Evolutionary conservation across 2,113 vertebrate genomes (phyloP).

Genomic region (Stercorarius parasiticus): DNA sequence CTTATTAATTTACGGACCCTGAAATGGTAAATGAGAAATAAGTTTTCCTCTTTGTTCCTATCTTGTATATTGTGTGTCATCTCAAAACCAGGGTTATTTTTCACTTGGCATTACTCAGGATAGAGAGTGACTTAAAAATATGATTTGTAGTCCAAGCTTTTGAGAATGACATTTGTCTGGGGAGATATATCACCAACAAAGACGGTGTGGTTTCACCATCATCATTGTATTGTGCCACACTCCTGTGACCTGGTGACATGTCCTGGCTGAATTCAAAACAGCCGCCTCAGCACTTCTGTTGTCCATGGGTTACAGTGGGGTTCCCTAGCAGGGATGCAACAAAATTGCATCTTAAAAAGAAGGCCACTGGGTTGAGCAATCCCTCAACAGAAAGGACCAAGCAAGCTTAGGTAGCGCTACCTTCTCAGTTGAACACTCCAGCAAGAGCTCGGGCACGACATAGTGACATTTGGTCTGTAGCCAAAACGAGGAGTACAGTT

Average conservation of each 20-base stretch:
- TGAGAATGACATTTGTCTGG: background rate
- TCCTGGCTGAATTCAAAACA: background rate
- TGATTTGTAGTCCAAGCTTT: background rate
- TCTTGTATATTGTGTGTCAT: background rate
- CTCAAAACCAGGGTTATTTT: background rate
- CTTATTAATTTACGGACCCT: background rate
- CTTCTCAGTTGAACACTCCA: background rate
- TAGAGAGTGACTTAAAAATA: background rate
- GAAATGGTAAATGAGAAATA: conserved; percentile 53
- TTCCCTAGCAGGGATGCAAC: background rate
- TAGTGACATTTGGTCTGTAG: background rate
- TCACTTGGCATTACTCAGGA: background rate
- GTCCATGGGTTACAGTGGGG: background rate
- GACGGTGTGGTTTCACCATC: background rate
- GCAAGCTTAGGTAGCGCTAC: background rate
- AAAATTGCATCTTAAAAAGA: background rate
- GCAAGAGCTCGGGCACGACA: background rate
- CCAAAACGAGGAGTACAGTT: background rate
- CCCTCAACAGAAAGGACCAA: background rate
- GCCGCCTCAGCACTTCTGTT: background rate
- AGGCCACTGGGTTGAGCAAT: background rate
- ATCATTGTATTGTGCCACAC: accelerated
- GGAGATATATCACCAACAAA: background rate
- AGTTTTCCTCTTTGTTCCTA: background rate
- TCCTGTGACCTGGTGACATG: background rate